These are phyloP conservation scores for Pterocles gutturalis DNA, from an alignment of 2,113 vertebrate species.

Conservation along the genomic window DNA sequence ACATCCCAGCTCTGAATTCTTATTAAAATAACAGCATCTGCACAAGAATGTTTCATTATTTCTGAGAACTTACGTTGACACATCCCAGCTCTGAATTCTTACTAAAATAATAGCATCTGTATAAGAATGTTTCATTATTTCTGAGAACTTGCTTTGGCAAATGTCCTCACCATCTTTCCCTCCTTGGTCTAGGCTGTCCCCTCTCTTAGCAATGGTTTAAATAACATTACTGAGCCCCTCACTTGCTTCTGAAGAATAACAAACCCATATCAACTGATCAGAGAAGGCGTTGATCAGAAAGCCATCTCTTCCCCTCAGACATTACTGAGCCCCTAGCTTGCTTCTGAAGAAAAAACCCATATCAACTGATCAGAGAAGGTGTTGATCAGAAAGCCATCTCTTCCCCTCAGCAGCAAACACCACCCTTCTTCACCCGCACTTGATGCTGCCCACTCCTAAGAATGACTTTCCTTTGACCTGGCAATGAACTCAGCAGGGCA, in stretches of 20 bases:
- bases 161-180: background rate
- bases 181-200: background rate
- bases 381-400: background rate
- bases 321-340: background rate
- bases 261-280: rapidly evolving
- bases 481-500: background rate
- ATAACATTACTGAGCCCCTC: background rate
- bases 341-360: background rate
- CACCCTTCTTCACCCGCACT: background rate
- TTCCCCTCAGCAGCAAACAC: background rate
- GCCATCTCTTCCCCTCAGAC: background rate
- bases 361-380: rapidly evolving
- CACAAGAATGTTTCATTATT: background rate
- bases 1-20: background rate
- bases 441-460: background rate
- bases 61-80: background rate
- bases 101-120: background rate
- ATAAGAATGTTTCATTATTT: background rate
- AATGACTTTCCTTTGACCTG: background rate
- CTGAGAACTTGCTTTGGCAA: background rate
- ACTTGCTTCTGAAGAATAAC: rapidly evolving
- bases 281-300: background rate
- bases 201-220: background rate
- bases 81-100: background rate
- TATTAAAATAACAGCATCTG: background rate